These are phyloP conservation scores for Serranochromis macrocephalus DNA, from an alignment of 2,113 vertebrate species.

Conservation along the genomic window DNA sequence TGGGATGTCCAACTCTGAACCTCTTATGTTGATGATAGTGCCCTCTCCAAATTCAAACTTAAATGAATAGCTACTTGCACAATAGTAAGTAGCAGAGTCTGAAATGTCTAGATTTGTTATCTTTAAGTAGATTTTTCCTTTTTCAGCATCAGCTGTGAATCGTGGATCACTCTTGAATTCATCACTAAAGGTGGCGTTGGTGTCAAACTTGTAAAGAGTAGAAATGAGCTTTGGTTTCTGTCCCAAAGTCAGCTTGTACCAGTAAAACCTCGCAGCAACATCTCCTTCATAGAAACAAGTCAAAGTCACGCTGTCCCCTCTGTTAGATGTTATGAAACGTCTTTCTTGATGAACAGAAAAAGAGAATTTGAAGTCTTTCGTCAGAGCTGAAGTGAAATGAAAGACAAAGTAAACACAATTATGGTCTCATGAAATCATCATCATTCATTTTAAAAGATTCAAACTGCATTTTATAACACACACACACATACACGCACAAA, in stretches of 20 bases:
- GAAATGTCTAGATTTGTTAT: neutral
- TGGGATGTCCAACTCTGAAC: rapidly evolving
- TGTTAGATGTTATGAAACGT: neutral
- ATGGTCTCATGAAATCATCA: rapidly evolving
- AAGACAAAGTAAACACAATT: neutral
- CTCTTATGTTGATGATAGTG: neutral
- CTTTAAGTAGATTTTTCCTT: neutral
- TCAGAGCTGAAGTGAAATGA: neutral
- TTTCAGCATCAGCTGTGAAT: neutral
- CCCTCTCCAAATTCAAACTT: neutral
- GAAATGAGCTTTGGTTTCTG: conserved; percentile 8
- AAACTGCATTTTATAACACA: neutral
- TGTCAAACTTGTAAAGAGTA: neutral
- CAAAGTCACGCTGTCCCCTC: conserved; percentile 1
- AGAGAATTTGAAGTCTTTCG: neutral
- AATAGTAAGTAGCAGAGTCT: conserved; percentile 40
- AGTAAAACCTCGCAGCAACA: neutral
- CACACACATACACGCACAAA: neutral
- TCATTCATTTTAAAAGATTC: neutral
- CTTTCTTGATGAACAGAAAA: neutral
- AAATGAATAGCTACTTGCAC: neutral
- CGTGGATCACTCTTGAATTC: neutral
- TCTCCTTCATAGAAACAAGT: neutral
- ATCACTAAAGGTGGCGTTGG: neutral
- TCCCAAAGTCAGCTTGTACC: neutral